Conservation (phyloP, 2,113 vertebrate genomes). For the Trinectes maculatus region DNA sequence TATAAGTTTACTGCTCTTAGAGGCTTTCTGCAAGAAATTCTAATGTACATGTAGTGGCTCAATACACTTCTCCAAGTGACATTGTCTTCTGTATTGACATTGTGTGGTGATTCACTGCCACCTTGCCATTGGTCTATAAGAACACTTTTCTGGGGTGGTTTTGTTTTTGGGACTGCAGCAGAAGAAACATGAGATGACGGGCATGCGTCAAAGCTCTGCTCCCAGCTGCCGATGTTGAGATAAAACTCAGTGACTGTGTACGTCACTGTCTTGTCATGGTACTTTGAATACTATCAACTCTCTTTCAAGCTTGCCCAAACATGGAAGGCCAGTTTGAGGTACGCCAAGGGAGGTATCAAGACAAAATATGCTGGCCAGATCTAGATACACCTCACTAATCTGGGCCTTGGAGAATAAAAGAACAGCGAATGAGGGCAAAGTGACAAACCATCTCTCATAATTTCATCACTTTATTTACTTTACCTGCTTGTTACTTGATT, state of each 20-base stretch:
- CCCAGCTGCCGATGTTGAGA: constrained; percentile 76
- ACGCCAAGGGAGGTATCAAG: constrained; percentile 65
- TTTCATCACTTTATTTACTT: constrained; percentile 42
- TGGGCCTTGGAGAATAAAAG: constrained; percentile 60
- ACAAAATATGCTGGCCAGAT: constrained; percentile 63
- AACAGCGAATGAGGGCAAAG: constrained; percentile 56
- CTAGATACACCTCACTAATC: constrained; percentile 63
- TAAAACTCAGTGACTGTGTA: constrained; percentile 67
- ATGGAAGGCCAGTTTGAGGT: constrained; percentile 64
- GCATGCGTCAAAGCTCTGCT: constrained; percentile 50
- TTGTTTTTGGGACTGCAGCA: constrained; percentile 32
- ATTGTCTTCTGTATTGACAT: too few relatives aligned
- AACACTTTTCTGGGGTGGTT: constrained; percentile 33
- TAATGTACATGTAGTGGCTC: too few relatives aligned
- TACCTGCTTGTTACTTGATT: background rate
- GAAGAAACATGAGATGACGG: constrained; percentile 54
- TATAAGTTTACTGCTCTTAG: constrained; percentile 48
- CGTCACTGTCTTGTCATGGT: constrained; percentile 73
- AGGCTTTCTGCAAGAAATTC: constrained; percentile 54
- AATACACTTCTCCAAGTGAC: constrained; percentile 32
- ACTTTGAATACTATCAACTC: constrained; percentile 77
- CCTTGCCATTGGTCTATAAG: constrained; percentile 27
- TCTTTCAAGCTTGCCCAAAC: constrained; percentile 76
- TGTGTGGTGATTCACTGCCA: constrained; percentile 29
- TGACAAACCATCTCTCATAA: constrained; percentile 68